A percentile compares a stretch with the other conserved stretches of the same genome.
Conservation (phyloP, 2,113 vertebrate genomes). For the Neotragus moschatus region DNA sequence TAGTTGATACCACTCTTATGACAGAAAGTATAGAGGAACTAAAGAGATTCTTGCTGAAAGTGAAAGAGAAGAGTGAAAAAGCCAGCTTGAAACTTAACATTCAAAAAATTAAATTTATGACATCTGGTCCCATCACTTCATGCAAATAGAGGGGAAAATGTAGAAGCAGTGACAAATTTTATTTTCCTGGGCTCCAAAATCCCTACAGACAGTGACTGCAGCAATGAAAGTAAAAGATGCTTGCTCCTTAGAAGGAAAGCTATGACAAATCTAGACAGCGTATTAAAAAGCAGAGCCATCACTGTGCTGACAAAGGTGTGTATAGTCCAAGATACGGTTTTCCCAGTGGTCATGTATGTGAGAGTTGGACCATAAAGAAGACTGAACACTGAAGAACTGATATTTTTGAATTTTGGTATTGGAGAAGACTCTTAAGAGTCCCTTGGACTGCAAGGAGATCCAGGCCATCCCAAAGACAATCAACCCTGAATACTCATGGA, state of each 20-base stretch:
- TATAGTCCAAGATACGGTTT: background rate
- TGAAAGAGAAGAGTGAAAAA: background rate
- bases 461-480: background rate
- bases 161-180: background rate
- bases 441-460: background rate
- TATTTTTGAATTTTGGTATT: background rate
- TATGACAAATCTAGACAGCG: background rate
- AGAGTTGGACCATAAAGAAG: background rate
- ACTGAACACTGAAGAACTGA: background rate
- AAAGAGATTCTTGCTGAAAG: background rate
- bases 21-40: background rate
- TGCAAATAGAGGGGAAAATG: background rate
- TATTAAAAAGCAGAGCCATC: background rate
- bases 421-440: background rate
- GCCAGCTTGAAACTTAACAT: background rate
- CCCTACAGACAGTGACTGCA: background rate
- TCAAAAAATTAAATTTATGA: background rate
- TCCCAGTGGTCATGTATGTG: background rate
- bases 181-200: background rate
- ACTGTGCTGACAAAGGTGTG: background rate
- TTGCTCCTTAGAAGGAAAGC: background rate
- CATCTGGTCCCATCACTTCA: background rate
- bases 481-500: background rate
- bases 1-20: background rate
- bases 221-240: background rate